Evolutionary conservation across 2,797 vertebrate species (phyloP), one percentile per base, ranked within the genome.

Genomic region (Ibycter americanus): DNA sequence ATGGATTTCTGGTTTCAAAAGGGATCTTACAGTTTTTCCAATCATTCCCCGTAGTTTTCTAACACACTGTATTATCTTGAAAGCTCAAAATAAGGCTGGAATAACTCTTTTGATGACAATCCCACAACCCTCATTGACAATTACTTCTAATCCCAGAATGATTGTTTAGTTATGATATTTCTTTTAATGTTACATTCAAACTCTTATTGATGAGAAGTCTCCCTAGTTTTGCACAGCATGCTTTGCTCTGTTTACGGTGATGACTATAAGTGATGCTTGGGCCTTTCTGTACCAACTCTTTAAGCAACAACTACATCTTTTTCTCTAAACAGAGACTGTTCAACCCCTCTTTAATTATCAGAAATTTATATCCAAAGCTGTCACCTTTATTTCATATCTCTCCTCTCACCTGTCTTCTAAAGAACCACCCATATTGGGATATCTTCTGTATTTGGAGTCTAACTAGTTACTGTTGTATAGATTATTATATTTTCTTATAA

Each of bases 101-200:
- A 97, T 73, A 59, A 87, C 68, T 96, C 96, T 87, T 91, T 18
- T 66, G 91, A 59, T 54, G 44, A 51, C 46, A 67, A 90, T 97
- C 90, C 47, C 51, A 59, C 67, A 79, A 31, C 15, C 51, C 93
- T 77, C 32, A 29, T 61, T 77, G 88, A 46, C 82, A 78, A 87
- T 90, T 72, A 68, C 76, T 84, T 90, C 52, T 70, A 87, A 67
- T 96, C 90, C 79, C 91, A 83, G 78, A 72, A 77, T 63, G 55
- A 70, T 12, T 78, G 54, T 89, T 94, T 83, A 91, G 83, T 73
- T 91, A 58, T 58, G 56, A 65, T 65, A 59, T 83, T 86, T 67
- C 78, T 83, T 91, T 63, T 58, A 63, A 36, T 42, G 66, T 20
- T 70, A 21, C 49, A n/a, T 82, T 56, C 61, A 81, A 68, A 25